Percentiles rank a stretch among this genome's conserved stretches.
Conservation (phyloP, 2,888 invertebrate genomes). For the Yponomeuta plumbellus region DNA sequence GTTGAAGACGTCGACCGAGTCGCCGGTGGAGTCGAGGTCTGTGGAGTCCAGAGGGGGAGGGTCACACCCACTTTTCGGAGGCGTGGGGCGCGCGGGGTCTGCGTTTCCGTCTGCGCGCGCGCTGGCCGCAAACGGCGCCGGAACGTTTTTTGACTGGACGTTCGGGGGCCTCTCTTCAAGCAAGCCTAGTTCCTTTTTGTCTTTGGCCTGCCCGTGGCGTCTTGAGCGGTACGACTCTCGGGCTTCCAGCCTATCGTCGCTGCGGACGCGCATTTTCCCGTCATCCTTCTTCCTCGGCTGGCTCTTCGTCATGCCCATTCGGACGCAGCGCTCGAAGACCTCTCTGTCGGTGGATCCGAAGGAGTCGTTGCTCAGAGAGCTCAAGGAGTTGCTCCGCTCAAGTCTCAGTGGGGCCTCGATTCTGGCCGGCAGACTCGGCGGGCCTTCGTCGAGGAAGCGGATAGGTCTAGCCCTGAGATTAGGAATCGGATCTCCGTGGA, state of each 20-base stretch:
- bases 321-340: constrained; percentile 85
- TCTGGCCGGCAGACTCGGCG: constrained; percentile 41
- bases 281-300: constrained; percentile 31
- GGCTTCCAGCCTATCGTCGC: constrained; percentile 40
- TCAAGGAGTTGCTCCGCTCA: constrained; percentile 48
- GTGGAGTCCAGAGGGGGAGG: constrained; percentile 25
- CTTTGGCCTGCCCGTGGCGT: constrained; percentile 17
- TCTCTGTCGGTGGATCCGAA: constrained; percentile 63
- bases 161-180: constrained; percentile 82
- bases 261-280: constrained; percentile 34
- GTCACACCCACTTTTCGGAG: constrained; percentile 70
- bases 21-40: neutral
- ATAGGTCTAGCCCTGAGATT: constrained; percentile 24
- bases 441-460: constrained; percentile 35
- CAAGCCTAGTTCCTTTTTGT: constrained; percentile 39
- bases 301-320: constrained; percentile 80
- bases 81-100: constrained; percentile 28
- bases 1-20: constrained; percentile 24
- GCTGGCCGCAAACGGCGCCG: constrained; percentile 83
- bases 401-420: constrained; percentile 33
- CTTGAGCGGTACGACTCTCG: constrained; percentile 28
- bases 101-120: constrained; percentile 68
- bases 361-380: constrained; percentile 52
- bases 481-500: constrained; percentile 30
- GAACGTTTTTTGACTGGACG: constrained; percentile 83